Base-by-base conservation (phyloP, 2,888 invertebrate species). In the Tetragnatha montana region DNA sequence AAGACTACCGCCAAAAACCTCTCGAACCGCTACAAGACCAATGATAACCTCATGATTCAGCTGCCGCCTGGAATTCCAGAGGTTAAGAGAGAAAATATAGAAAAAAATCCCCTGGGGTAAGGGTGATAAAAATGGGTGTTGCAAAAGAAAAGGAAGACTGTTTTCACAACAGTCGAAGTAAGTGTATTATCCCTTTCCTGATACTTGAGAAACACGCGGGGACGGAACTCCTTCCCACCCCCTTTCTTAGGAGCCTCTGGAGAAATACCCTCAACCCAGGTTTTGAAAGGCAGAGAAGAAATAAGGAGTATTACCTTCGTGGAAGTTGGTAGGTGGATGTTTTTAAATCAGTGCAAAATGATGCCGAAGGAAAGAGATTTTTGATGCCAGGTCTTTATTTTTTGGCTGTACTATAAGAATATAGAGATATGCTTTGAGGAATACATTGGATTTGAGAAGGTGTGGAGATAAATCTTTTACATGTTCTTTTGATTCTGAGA, bases 161-260 rank as follows among this genome's bases (percentile, higher is more conserved):
- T 78, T 75, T 51, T 49, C 49, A 78, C 75, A 70, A 70, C 21
- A 47, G 19, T 47, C 60, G 50, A 85, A 69, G 78, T 70, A 69
- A 85, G 78, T 71, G 21, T 50, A 60, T 68, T 69, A 83, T 71
- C 22, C 70, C 51, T 21, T 12, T 69, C 19, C n/a, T 69, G 85
- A 85, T 68, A 85, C 78, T 85, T 75, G 85, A 85, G 78, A 85
- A 47, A 50, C 70, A 49, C 50, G 22, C 2, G 21, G 68, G 75
- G 12, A 1, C 19, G 73, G 49, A 76, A 8, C 19, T 80, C 10
- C 50, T 81, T 51, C 73, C 81, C 60, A 6, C 8, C 76, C 49
- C 50, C 71, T 21, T 71, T 47, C 49, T 10, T 50, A 76, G 71
- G 12, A 60, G 35, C 35, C 78, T 22, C 78, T 14, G 22, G 51